Base-by-base conservation (phyloP, 2,113 vertebrate species). In the Macroglossus sobrinus region DNA sequence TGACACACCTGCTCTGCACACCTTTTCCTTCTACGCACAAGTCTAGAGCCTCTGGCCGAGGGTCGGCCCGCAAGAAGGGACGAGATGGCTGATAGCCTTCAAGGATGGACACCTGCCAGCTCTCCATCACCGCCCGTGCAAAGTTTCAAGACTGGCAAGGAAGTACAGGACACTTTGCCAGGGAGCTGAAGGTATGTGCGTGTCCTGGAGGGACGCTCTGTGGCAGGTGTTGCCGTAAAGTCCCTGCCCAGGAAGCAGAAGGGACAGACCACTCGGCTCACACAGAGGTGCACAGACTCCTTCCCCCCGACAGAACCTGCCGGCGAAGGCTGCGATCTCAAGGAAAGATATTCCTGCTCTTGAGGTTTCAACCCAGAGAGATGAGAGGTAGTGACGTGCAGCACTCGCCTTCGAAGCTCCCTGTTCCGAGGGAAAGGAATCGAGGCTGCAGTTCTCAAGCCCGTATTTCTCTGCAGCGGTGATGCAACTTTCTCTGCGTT, bases 41-140 rank as follows among this genome's bases (percentile, higher is more conserved):
- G 22, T n/a, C 63, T 5, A 5, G 5, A 76, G 35, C 38, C 55
- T 82, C 66, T 2, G 76, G n/a, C 64, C 19, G 0, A 13, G 61
- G 6, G 35, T 8, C 19, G 28, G 35, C 43, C 24, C 15, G 19
- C 12, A 1, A 0, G 6, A 16, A 13, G 69, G 78, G 35, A 6
- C 3, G 15, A 33, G 59, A 50, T 1, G 16, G 59, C 81, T 21
- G n/a, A 43, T 13, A 50, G 24, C 35, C 59, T 40, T 4, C 7
- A 18, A 13, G 59, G 82, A 18, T 2, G 45, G 75, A 28, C 4
- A 14, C 55, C 21, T 24, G 12, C 53, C 87, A 79, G 30, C 4
- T 24, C 26, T 24, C 19, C 3, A 2, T 7, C 14, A 26, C 4
- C 11, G 8, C 68, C 28, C 26, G 10, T 0, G 0, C 5, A 40